Percentiles rank a stretch among this genome's conserved stretches.
Evolutionary conservation across 1,140 invertebrate genomes (phyloP).

Genomic region (Neoseiulus cucumeris): DNA sequence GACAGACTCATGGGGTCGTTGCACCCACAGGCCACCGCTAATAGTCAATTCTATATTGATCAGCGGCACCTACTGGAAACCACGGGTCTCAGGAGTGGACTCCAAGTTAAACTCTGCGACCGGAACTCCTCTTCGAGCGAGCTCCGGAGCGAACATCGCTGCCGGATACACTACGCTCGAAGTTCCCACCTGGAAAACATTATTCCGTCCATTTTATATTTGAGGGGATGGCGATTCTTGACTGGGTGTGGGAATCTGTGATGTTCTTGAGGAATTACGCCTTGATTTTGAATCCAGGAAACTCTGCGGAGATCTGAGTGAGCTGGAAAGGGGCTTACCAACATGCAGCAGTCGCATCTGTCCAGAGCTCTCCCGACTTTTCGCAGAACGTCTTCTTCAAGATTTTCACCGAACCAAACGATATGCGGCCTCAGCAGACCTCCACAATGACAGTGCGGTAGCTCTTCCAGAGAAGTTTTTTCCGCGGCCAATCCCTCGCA

Average conservation of each 20-base stretch:
- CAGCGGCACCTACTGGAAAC: conserved; percentile 38
- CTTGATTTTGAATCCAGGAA: not conserved
- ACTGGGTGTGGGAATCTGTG: conserved; percentile 13
- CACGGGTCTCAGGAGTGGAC: conserved; percentile 43
- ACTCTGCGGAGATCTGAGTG: too few relatives aligned
- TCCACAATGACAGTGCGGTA: conserved; percentile 31
- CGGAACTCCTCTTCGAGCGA: conserved; percentile 48
- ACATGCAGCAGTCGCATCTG: conserved; percentile 56
- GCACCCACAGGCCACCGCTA: not conserved
- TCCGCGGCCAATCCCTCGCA: conserved; percentile 42
- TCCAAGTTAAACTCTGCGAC: conserved; percentile 80
- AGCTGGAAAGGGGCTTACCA: conserved; percentile 40
- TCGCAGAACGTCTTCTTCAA: conserved; percentile 41
- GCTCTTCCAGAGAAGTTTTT: conserved; percentile 23
- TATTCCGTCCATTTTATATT: too few relatives aligned
- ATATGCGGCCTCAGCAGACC: conserved; percentile 61
- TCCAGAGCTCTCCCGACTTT: conserved; percentile 41
- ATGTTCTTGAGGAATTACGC: not conserved
- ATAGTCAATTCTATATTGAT: conserved; percentile 11
- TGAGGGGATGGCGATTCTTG: too few relatives aligned
- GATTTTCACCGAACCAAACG: conserved; percentile 71
- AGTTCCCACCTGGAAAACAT: conserved; percentile 38
- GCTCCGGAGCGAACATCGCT: conserved; percentile 66
- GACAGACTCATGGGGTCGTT: not conserved
- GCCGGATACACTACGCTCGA: conserved; percentile 75